Percentiles rank a stretch among this genome's conserved stretches.
These are phyloP conservation scores for Volucella inanis DNA, from an alignment of 2,888 invertebrate species.

Conservation along the genomic window DNA sequence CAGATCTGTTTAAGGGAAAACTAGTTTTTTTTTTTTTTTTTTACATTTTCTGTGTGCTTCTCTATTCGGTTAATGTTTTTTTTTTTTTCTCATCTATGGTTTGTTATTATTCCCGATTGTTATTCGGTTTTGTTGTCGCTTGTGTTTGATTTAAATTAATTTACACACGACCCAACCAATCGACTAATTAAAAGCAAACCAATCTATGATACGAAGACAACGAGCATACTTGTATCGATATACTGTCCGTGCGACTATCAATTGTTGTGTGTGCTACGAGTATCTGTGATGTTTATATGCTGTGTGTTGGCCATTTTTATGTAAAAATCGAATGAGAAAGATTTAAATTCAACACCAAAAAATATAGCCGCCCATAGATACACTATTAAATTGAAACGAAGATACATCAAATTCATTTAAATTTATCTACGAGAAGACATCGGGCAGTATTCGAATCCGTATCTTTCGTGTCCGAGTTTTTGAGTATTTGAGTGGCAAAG, in stretches of 20 bases:
- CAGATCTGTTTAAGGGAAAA: conserved; percentile 45
- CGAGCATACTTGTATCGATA: conserved; percentile 5
- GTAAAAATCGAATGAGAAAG: conserved; percentile 55
- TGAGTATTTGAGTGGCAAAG: conserved; percentile 1
- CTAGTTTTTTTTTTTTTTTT: conserved; percentile 47
- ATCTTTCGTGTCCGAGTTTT: not conserved
- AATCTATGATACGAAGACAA: conserved; percentile 47
- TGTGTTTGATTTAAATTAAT: conserved; percentile 58
- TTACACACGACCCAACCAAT: conserved; percentile 66
- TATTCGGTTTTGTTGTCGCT: conserved; percentile 46
- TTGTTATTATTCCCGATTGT: conserved; percentile 52
- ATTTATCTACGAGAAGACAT: conserved; percentile 1
- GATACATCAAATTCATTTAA: conserved; percentile 57
- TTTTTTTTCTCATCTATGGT: not conserved
- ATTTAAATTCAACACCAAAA: conserved; percentile 24
- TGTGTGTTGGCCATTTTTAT: conserved; percentile 63
- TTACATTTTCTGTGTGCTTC: conserved; percentile 1
- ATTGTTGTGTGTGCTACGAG: conserved; percentile 37
- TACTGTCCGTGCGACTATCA: conserved; percentile 47
- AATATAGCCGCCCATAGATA: conserved; percentile 43
- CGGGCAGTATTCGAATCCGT: too few relatives aligned
- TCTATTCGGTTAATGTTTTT: conserved; percentile 4
- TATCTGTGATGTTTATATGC: conserved; percentile 56
- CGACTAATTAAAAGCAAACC: conserved; percentile 72
- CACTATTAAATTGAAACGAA: conserved; percentile 39